Evolutionary conservation across 2,888 invertebrate species (phyloP).

Genomic region (Itoplectis maculator): DNA sequence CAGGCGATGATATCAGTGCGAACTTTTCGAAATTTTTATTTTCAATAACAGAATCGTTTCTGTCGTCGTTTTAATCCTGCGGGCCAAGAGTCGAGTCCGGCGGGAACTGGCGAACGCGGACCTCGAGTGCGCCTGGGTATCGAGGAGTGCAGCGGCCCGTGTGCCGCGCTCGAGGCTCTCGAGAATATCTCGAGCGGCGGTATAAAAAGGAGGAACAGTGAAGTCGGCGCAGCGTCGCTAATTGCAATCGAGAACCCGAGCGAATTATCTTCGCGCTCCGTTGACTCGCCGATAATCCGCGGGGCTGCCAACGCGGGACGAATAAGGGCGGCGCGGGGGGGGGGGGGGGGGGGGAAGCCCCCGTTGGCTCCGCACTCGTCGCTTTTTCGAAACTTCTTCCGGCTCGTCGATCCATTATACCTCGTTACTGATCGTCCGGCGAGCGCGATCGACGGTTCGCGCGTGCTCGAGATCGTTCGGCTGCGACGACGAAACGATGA

Average conservation of each 20-base stretch:
- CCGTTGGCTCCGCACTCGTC: background rate
- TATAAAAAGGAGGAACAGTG: slow-evolving; percentile 4
- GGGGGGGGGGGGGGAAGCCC: too few species aligned
- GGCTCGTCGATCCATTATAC: slow-evolving; percentile 34
- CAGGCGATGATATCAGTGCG: too few species aligned
- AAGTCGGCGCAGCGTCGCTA: slow-evolving; percentile 29
- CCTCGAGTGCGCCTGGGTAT: background rate
- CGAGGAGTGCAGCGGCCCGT: background rate
- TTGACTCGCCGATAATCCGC: slow-evolving; percentile 43
- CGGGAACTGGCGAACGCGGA: background rate
- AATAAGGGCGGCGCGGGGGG: too few species aligned
- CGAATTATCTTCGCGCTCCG: slow-evolving; percentile 56
- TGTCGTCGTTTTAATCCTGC: too few species aligned
- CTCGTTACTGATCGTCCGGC: slow-evolving; percentile 55
- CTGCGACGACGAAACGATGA: background rate
- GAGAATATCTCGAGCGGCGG: slow-evolving; percentile 22
- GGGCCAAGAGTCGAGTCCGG: too few species aligned
- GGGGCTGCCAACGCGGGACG: slow-evolving; percentile 3
- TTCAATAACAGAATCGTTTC: too few species aligned
- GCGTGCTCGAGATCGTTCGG: slow-evolving; percentile 59
- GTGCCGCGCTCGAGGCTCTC: background rate
- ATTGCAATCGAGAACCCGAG: slow-evolving; percentile 34
- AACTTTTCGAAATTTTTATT: too few species aligned
- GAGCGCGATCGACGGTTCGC: slow-evolving; percentile 3
- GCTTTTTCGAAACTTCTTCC: slow-evolving; percentile 27